These are phyloP conservation scores for Mohoua ochrocephala DNA, from an alignment of 2,113 vertebrate genomes.

Conservation along the genomic window DNA sequence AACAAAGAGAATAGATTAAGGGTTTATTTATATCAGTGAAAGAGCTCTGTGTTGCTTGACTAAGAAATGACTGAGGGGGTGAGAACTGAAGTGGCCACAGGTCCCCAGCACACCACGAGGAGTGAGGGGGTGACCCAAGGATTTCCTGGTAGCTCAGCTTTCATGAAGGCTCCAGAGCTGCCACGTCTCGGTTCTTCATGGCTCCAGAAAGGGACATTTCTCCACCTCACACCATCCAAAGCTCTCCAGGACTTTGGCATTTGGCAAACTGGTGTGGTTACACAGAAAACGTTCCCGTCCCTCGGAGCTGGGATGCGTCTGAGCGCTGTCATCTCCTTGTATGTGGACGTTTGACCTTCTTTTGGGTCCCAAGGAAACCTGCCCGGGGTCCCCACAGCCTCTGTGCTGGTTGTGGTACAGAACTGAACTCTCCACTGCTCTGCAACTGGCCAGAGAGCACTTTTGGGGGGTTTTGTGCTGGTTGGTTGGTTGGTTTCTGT, in stretches of 20 bases:
- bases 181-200: fast-evolving
- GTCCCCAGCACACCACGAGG: fast-evolving
- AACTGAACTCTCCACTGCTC: background rate
- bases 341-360: fast-evolving
- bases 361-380: background rate
- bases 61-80: background rate
- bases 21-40: background rate
- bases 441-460: background rate
- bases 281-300: fast-evolving
- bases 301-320: fast-evolving
- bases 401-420: background rate
- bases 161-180: background rate
- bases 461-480: background rate
- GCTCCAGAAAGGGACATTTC: background rate
- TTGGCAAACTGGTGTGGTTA: background rate
- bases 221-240: background rate
- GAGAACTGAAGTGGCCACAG: background rate
- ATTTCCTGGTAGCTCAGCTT: background rate
- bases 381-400: background rate
- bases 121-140: background rate
- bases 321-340: fast-evolving
- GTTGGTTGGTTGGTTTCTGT: background rate
- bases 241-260: background rate
- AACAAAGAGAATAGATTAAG: slow-evolving; percentile 49
- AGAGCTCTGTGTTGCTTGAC: background rate